Conservation (phyloP, 23 tunicate genomes). For the Phallusia fumigata region DNA sequence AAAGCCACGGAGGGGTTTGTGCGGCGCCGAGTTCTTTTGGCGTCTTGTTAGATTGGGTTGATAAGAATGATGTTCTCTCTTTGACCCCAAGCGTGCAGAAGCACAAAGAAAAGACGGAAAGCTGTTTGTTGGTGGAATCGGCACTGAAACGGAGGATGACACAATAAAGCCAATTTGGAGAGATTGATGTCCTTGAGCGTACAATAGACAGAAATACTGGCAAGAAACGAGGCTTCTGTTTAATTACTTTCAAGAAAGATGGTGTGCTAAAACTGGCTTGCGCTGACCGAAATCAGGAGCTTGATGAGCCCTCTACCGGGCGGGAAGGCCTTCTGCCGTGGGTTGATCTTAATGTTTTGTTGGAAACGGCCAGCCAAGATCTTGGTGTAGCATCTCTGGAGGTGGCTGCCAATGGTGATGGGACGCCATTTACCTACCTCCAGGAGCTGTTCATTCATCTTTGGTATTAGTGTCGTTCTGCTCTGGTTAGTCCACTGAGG, state of each 20-base stretch:
- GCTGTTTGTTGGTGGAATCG: slow-evolving; percentile 93
- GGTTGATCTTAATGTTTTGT: background rate
- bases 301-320: slow-evolving; percentile 50
- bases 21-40: too few relatives aligned
- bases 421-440: too few relatives aligned
- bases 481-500: background rate
- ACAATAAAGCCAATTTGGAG: slow-evolving; percentile 66
- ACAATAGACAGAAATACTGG: slow-evolving; percentile 52
- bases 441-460: too few relatives aligned
- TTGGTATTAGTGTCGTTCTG: too few relatives aligned
- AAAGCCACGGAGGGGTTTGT: too few relatives aligned
- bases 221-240: slow-evolving; percentile 77
- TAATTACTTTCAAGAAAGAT: slow-evolving; percentile 90
- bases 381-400: too few relatives aligned
- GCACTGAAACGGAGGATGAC: slow-evolving; percentile 82
- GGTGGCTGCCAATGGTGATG: too few relatives aligned
- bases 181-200: slow-evolving; percentile 84
- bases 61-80: too few relatives aligned
- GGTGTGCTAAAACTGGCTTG: slow-evolving; percentile 51
- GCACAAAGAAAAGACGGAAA: slow-evolving; percentile 87
- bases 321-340: background rate
- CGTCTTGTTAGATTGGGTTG: too few relatives aligned
- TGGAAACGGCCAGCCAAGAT: too few relatives aligned
- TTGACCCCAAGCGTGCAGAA: slow-evolving; percentile 94
- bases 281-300: slow-evolving; percentile 51